Evolutionary conservation across 2,888 invertebrate species (phyloP).

Genomic region (Oscheius sp.): DNA sequence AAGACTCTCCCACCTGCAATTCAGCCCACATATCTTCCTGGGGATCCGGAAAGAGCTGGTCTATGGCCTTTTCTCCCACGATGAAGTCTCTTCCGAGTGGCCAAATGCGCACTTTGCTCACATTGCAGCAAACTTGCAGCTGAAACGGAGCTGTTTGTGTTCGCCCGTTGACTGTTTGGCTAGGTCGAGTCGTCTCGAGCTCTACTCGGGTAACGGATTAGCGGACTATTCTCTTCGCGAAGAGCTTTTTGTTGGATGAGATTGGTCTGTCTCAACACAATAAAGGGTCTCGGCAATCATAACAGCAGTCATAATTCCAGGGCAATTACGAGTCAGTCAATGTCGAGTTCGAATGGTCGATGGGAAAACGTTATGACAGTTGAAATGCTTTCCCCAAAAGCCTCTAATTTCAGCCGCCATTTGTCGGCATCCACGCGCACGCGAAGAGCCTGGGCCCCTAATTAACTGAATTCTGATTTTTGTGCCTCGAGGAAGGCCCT

Average conservation of each 20-base stretch:
- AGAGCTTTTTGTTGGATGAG: no score
- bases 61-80: conserved; percentile 5
- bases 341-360: no score
- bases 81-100: conserved; percentile 18
- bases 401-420: neutral
- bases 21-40: conserved; percentile 29
- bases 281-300: neutral
- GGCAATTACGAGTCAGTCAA: no score
- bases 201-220: neutral
- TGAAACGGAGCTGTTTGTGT: conserved; percentile 18
- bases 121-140: conserved; percentile 35
- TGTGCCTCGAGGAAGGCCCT: neutral
- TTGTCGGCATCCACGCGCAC: conserved; percentile 1
- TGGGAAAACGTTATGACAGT: no score
- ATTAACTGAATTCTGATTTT: neutral
- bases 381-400: no score
- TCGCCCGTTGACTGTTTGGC: conserved; percentile 4
- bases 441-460: neutral
- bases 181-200: neutral
- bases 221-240: neutral
- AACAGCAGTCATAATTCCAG: neutral
- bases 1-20: conserved; percentile 10
- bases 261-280: neutral
- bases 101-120: conserved; percentile 23
- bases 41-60: conserved; percentile 15